Percentiles rank a stretch among this genome's conserved stretches.
phyloP scores from a whole-genome alignment of 2,797 vertebrate genomes.

The Lophius americanus region DNA sequence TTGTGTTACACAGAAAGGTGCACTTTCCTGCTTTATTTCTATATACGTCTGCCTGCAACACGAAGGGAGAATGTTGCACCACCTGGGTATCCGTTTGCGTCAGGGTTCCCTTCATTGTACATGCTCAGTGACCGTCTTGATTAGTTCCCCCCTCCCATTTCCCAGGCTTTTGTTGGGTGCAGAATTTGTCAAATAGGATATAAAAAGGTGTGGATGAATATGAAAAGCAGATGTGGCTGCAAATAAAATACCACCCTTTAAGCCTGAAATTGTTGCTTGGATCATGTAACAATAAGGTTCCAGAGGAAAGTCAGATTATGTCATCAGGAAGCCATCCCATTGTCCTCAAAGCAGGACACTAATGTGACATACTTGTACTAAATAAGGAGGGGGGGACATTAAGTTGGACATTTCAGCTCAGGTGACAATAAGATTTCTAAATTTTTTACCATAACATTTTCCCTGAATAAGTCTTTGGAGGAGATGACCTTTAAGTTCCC shows the following conservation, averaged over 20 bases:
- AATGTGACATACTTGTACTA: neutral
- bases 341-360: conserved; percentile 4
- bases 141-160: conserved; percentile 66
- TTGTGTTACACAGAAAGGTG: conserved; percentile 46
- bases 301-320: conserved; percentile 33
- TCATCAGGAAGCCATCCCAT: neutral
- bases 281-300: conserved; percentile 20
- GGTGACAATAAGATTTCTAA: too few species aligned
- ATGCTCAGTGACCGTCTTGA: conserved; percentile 38
- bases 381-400: neutral
- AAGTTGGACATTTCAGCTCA: too few species aligned
- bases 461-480: neutral
- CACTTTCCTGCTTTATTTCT: conserved; percentile 55
- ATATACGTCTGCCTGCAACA: conserved; percentile 8
- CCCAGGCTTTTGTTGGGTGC: conserved; percentile 66
- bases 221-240: conserved; percentile 78
- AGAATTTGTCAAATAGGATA: conserved; percentile 43
- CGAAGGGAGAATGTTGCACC: conserved; percentile 50
- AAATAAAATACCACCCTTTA: conserved; percentile 48
- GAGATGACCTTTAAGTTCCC: conserved; percentile 11
- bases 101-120: conserved; percentile 67
- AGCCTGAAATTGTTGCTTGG: conserved; percentile 17
- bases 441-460: too few species aligned
- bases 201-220: conserved; percentile 66
- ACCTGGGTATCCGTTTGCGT: conserved; percentile 63